Evolutionary conservation across 2,888 invertebrate genomes (phyloP), one percentile per base, ranked within the genome.

Genomic region (Ernsta delagoae): DNA sequence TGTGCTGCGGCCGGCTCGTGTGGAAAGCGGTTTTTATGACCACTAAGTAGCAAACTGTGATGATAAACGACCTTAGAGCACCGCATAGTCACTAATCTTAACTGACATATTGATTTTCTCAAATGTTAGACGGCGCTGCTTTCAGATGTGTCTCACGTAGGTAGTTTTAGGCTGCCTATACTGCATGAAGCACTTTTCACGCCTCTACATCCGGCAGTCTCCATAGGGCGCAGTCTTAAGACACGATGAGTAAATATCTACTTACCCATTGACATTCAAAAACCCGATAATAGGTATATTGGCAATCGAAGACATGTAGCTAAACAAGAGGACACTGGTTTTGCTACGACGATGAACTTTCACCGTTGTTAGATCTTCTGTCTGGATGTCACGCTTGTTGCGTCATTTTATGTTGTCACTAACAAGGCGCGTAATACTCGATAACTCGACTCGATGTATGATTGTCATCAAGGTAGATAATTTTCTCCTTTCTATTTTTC

Each of bases 311-410:
- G 74, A 69, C 71, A 76, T 75, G 76, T 77, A 70, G 74, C 73
- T 70, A 72, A 76, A 74, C 76, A 73, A 73, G 73, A 72, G 72
- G 66, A 70, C 65, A 3, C 24, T 3, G 59, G 62, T 67, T 68
- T 45, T 43, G 36, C 70, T 70, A 41, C 64, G 62, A 36, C 60
- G 68, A 69, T 86, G 86, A 91, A 91, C 91, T 91, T 91, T 92
- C 91, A 90, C 91, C 84, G 78, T 86, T 89, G 86, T 87, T 85
- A 81, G 86, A 82, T 88, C 81, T 79, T 64, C 60, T 69, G 16
- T 68, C 59, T 69, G 59, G 63, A 69, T 63, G 63, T 63, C 63
- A 69, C 59, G 59, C 50, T 89, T 87, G 79, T 88, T 86, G 85
- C 78, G 68, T 77, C 76, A 79, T 70, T 60, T 39, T n/a, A n/a